Base-by-base conservation (phyloP, 2,797 vertebrate species). In the Anguilla obscura region DNA sequence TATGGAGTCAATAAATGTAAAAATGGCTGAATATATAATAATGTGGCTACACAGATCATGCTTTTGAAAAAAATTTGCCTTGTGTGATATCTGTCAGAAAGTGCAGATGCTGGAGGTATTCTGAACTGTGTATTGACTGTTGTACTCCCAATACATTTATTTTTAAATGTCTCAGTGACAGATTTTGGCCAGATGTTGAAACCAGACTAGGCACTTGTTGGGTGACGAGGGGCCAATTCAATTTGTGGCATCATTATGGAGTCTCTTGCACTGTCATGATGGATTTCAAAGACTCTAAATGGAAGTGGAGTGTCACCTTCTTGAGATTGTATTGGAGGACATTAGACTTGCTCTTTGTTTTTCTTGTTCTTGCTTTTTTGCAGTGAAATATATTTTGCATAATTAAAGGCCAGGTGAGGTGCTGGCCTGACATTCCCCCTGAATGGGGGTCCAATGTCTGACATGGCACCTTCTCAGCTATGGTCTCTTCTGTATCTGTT, bases 241-340 rank as follows among this genome's bases (percentile, higher is more conserved):
- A 33, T 33, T 33, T 91, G 89, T 89, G 89, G 40, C 79, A 87
- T 88, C 88, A 36, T 36, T 74, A 30, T 56, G 27, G 24, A 86
- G 40, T 88, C 83, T 86, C 66, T 97, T 94, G 98, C 82, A 99
- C 97, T 0, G 98, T 99, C 0, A 98, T 99, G 98, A 99, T 99
- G 89, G 99, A 96, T 92, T 98, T 99, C 89, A 99, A 93, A 3
- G 98, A 99, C 83, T 98, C 98, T 0, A 97, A 97, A 66, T 97
- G 95, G 93, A 98, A 99, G 89, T 97, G 95, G 1, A 99, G 96
- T 91, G 99, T 99, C 91, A 97, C 99, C 95, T 97, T 99, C 95
- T 99, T 99, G 91, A 99, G 97, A 93, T 97, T 97, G 86, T 97
- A 36, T 36, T 36, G 36, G 36, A 36, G 36, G 36, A 36, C 36